Conservation (phyloP, 2,797 vertebrate species). For the Schizopygopsis malacanthus region DNA sequence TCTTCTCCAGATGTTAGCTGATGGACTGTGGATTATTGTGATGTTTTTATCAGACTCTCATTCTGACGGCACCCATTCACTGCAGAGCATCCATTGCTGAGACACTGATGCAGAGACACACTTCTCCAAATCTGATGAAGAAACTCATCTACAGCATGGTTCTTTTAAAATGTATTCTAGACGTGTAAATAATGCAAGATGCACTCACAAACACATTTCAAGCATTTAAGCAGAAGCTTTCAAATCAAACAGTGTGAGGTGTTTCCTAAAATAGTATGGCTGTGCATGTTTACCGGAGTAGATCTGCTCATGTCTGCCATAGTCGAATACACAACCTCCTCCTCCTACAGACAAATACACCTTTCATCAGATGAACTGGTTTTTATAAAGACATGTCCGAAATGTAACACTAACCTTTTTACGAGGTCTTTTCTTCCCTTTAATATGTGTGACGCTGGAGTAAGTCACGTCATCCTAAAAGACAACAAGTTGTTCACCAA, state of each 20-base stretch:
- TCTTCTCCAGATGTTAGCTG: too few relatives aligned
- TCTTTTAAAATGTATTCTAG: too few relatives aligned
- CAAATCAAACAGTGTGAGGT: not conserved
- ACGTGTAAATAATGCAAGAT: too few relatives aligned
- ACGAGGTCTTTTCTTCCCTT: not conserved
- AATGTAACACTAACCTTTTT: not conserved
- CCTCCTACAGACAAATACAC: not conserved
- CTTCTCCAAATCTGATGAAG: too few relatives aligned
- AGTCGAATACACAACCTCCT: not conserved
- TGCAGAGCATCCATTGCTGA: too few relatives aligned
- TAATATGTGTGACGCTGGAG: not conserved
- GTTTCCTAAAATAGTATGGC: not conserved
- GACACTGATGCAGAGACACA: too few relatives aligned
- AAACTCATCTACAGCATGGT: too few relatives aligned
- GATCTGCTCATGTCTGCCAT: not conserved
- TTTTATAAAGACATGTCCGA: not conserved
- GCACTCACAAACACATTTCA: too few relatives aligned
- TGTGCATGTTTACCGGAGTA: not conserved
- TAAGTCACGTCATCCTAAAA: conserved; percentile 5
- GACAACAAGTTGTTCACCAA: not conserved
- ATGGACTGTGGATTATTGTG: too few relatives aligned
- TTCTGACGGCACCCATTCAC: too few relatives aligned
- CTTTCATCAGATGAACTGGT: not conserved
- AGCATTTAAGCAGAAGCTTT: not conserved
- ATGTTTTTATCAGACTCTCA: too few relatives aligned